Base-by-base conservation (phyloP, 2,888 invertebrate species). In the Hedychridium roseum region DNA sequence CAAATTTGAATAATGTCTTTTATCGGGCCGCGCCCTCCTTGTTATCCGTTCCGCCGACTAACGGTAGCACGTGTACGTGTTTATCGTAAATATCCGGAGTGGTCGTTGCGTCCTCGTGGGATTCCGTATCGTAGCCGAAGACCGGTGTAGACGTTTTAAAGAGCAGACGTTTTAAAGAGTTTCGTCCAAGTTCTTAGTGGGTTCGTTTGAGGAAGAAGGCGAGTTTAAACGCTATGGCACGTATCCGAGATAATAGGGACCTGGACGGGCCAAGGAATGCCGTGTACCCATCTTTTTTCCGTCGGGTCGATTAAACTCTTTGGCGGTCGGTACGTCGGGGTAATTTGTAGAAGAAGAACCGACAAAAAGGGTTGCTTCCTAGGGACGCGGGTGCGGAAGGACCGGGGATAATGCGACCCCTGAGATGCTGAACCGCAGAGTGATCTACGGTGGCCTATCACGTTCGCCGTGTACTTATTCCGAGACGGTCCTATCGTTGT, bases 1-100 rank as follows among this genome's bases (percentile, higher is more conserved):
- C 38, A 68, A 67, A 74, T 76, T 76, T 76, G 72, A 76, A 76
- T 76, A 76, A 76, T 73, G 70, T 71, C 69, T 64, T 74, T 75
- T 76, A 76, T 76, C 76, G 68, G 69, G 55, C 52, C 60, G 39
- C 56, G 34, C 43, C 40, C 46, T 38, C 12, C 50, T 56, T 48
- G 46, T 65, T 62, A 64, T 62, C 55, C 58, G 45, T 42, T 26
- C 57, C 51, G 59, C 57, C 63, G 55, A 49, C 56, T 52, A 52
- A n/a, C n/a, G 57, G 52, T 55, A 54, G 50, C 60, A 54, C 50
- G 61, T 45, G 57, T 60, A 54, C 66, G 60, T 67, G 68, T 70
- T 66, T 70, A 67, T 69, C 66, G 60, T 60, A 66, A 61, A 70
- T 68, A 66, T 70, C 70, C 57, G 62, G 60, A 60, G 60, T 57